phyloP scores from a whole-genome alignment of 1,140 invertebrate species.

The Papilio polyxenes region DNA sequence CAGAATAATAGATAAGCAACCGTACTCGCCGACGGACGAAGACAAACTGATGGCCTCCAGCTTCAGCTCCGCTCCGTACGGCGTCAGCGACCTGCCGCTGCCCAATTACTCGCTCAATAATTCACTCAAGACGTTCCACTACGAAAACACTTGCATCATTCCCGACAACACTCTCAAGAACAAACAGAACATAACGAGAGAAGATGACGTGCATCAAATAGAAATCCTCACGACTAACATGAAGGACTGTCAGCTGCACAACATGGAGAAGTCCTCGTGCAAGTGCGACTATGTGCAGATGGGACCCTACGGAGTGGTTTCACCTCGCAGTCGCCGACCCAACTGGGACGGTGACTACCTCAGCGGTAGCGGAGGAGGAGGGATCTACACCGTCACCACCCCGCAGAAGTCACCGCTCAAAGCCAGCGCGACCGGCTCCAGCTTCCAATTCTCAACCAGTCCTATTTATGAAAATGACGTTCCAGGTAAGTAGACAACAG shows the following conservation, averaged over 20 bases:
- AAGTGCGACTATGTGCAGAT: constrained; percentile 77
- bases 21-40: constrained; percentile 78
- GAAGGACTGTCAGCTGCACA: constrained; percentile 74
- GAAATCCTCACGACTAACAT: constrained; percentile 73
- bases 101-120: constrained; percentile 82
- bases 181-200: constrained; percentile 70
- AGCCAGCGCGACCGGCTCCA: constrained; percentile 62
- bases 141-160: constrained; percentile 73
- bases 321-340: constrained; percentile 62
- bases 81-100: constrained; percentile 76
- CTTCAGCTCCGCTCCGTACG: constrained; percentile 67
- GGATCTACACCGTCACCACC: constrained; percentile 70
- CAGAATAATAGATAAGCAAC: constrained; percentile 70
- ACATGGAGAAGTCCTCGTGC: constrained; percentile 69
- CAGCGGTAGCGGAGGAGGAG: constrained; percentile 67
- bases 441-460: constrained; percentile 74
- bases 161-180: constrained; percentile 74
- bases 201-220: constrained; percentile 75
- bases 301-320: constrained; percentile 70
- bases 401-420: constrained; percentile 70
- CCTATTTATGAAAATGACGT: constrained; percentile 78
- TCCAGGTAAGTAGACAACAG: constrained; percentile 54
- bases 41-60: constrained; percentile 77
- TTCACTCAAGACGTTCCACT: constrained; percentile 80
- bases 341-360: constrained; percentile 74